These are phyloP conservation scores for Pseudolaguvia tuberculata DNA, from an alignment of 2,113 vertebrate genomes.

Conservation along the genomic window DNA sequence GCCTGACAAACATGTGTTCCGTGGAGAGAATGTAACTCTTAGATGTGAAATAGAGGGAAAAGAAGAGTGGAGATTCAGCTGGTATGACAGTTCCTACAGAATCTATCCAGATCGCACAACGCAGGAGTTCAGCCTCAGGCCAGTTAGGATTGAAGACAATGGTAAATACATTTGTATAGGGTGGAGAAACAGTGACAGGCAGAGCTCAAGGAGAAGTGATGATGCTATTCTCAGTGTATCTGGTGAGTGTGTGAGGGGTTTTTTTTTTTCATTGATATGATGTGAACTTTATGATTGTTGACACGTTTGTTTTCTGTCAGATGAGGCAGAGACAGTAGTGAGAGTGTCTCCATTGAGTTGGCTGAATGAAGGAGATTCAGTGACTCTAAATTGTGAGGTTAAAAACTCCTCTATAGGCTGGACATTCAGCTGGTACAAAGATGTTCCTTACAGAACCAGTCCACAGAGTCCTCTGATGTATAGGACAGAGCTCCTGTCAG, in stretches of 20 bases:
- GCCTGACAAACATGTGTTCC: not conserved
- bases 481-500: slow-evolving; percentile 7
- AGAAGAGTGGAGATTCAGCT: not conserved
- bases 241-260: slow-evolving; percentile 22
- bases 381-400: slow-evolving; percentile 34
- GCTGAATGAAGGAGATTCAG: slow-evolving; percentile 5
- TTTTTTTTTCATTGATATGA: not conserved
- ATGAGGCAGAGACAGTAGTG: not conserved
- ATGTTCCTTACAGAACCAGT: not conserved
- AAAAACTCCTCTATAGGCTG: slow-evolving; percentile 37
- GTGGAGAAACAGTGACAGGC: no score
- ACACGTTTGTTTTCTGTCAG: slow-evolving; percentile 8
- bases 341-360: slow-evolving; percentile 28
- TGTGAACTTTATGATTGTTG: not conserved
- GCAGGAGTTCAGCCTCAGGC: not conserved
- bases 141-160: not conserved
- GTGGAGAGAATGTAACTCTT: not conserved
- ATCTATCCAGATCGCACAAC: not conserved
- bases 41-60: not conserved
- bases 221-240: slow-evolving; percentile 13
- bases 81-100: no score
- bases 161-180: not conserved
- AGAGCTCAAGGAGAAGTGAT: not conserved
- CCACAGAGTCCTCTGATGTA: not conserved
- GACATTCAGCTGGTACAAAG: slow-evolving; percentile 41